These are phyloP conservation scores for Orchesella flavescens DNA, from an alignment of 2,888 invertebrate species.

Conservation along the genomic window DNA sequence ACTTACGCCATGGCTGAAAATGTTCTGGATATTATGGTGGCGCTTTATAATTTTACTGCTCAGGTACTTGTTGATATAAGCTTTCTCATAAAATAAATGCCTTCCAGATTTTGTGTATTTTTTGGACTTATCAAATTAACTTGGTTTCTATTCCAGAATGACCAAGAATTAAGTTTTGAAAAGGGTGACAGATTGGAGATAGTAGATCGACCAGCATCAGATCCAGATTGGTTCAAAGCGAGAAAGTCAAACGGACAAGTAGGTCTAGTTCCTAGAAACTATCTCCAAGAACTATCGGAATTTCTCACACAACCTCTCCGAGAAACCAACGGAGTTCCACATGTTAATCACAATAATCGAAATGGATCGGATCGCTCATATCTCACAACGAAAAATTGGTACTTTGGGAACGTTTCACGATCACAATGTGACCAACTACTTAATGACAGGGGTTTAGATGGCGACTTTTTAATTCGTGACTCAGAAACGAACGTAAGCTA, in stretches of 20 bases:
- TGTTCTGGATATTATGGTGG: slow-evolving; percentile 95
- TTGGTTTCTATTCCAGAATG: slow-evolving; percentile 79
- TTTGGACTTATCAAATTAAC: background rate
- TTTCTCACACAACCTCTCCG: slow-evolving; percentile 90
- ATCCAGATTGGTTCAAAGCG: slow-evolving; percentile 99
- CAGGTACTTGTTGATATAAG: slow-evolving; percentile 66
- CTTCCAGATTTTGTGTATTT: background rate
- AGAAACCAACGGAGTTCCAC: slow-evolving; percentile 70
- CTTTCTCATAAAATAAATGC: background rate
- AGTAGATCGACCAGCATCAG: slow-evolving; percentile 94
- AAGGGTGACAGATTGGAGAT: slow-evolving; percentile 97
- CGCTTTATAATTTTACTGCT: slow-evolving; percentile 88
- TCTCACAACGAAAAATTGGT: slow-evolving; percentile 92
- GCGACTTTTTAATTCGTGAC: slow-evolving; percentile 98
- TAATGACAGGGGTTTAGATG: slow-evolving; percentile 95
- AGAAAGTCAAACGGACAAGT: slow-evolving; percentile 90
- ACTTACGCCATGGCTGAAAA: slow-evolving; percentile 96
- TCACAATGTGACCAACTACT: slow-evolving; percentile 96
- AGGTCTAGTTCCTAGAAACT: slow-evolving; percentile 96
- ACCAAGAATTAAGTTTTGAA: slow-evolving; percentile 96
- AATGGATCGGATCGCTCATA: slow-evolving; percentile 79
- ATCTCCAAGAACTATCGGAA: slow-evolving; percentile 90
- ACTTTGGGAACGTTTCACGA: slow-evolving; percentile 95
- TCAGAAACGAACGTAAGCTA: slow-evolving; percentile 97
- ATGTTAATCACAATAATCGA: slow-evolving; percentile 67